Percentiles rank a stretch among this genome's conserved stretches.
Conservation (phyloP, 53 echinoderm and acorn worm species). For the Glandiceps talaboti region DNA sequence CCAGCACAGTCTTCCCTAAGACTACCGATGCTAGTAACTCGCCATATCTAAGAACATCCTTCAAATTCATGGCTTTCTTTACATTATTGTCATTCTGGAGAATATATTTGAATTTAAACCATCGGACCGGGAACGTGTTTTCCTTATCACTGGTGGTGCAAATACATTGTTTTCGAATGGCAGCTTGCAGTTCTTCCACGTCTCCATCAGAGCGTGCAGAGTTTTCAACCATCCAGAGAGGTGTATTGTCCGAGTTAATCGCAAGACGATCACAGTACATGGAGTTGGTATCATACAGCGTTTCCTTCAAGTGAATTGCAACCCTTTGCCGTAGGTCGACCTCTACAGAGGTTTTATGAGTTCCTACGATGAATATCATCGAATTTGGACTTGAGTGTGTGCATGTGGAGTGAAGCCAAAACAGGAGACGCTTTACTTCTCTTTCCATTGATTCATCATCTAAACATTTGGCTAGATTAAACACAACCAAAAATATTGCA, state of each 20-base stretch:
- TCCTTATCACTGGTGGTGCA: not conserved
- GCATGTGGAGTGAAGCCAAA: constrained; percentile 25
- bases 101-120: not conserved
- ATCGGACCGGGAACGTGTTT: not conserved
- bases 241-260: not conserved
- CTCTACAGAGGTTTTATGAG: not conserved
- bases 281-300: not conserved
- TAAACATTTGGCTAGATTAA: constrained; percentile 11
- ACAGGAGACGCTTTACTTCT: constrained; percentile 4
- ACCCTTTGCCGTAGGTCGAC: not conserved
- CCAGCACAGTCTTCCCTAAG: too few species aligned
- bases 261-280: not conserved
- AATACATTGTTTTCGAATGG: not conserved
- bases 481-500: constrained; percentile 28
- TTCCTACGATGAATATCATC: not conserved
- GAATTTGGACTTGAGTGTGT: constrained; percentile 16
- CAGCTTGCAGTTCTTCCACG: not conserved
- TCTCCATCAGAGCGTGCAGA: not conserved
- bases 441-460: constrained; percentile 10
- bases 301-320: not conserved
- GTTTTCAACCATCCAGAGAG: not conserved
- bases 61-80: too few species aligned
- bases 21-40: too few species aligned
- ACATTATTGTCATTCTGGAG: too few species aligned
- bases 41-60: too few species aligned